Conservation (phyloP, 1,140 invertebrate genomes). For the Trichonephila clavata region DNA sequence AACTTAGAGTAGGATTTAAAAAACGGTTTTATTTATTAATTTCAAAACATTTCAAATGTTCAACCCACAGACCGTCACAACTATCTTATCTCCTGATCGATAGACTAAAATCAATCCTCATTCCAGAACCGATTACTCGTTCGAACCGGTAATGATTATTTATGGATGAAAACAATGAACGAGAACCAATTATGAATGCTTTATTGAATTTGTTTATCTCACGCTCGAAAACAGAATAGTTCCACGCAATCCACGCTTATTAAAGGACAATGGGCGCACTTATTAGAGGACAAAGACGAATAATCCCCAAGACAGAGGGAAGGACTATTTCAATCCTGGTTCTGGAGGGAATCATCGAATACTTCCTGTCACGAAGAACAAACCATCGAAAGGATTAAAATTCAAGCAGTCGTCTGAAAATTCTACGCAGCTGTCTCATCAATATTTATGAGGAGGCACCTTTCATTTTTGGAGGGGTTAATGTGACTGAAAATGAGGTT, state of each 20-base stretch:
- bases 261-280: not conserved
- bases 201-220: not conserved
- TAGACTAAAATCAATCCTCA: too few relatives aligned
- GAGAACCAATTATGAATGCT: not conserved
- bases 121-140: too few relatives aligned
- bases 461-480: conserved; percentile 70
- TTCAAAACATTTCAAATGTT: too few relatives aligned
- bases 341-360: not conserved
- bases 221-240: not conserved
- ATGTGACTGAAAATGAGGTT: conserved; percentile 70
- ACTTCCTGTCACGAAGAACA: conserved; percentile 53
- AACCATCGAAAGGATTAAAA: conserved; percentile 49
- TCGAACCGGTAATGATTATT: too few relatives aligned
- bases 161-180: not conserved
- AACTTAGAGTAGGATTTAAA: too few relatives aligned
- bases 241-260: not conserved
- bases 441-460: conserved; percentile 69
- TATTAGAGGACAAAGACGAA: conserved; percentile 10
- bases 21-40: too few relatives aligned
- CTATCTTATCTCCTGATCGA: too few relatives aligned
- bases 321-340: not conserved
- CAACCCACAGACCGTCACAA: too few relatives aligned
- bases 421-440: conserved; percentile 61
- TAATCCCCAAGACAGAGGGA: not conserved
- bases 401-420: conserved; percentile 57